A percentile compares a stretch with the other conserved stretches of the same genome.
Conservation (phyloP, 1,140 invertebrate species). For the Panagrolaimus sp. region DNA sequence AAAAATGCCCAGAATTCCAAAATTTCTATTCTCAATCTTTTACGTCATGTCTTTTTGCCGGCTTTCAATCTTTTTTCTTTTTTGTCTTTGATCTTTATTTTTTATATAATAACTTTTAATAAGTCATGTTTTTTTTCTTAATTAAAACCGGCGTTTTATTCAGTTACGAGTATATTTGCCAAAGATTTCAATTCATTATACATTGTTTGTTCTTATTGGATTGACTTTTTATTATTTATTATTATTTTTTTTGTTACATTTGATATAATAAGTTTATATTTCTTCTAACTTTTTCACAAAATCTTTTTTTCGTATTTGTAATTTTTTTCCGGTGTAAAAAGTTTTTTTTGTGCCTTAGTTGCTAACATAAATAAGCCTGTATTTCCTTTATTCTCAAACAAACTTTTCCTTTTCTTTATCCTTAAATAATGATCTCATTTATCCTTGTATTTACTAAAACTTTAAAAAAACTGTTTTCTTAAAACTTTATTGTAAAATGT, state of each 20-base stretch:
- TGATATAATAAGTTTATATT: too few relatives aligned
- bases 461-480: too few relatives aligned
- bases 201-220: neutral
- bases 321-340: neutral
- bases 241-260: too few relatives aligned
- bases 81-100: too few relatives aligned
- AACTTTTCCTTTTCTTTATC: neutral
- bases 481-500: too few relatives aligned
- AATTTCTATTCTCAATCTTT: neutral
- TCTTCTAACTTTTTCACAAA: too few relatives aligned
- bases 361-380: neutral
- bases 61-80: too few relatives aligned
- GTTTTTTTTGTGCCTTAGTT: constrained; percentile 17
- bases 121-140: too few relatives aligned
- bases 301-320: neutral
- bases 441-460: neutral
- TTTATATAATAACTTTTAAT: too few relatives aligned
- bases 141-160: neutral
- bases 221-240: too few relatives aligned
- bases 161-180: constrained; percentile 13
- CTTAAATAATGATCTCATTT: constrained; percentile 17
- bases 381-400: neutral
- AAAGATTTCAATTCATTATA: constrained; percentile 15
- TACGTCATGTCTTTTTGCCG: neutral
- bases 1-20: constrained; percentile 16